phyloP scores from a whole-genome alignment of 2,888 invertebrate species.

The Epirrhoe tristata region DNA sequence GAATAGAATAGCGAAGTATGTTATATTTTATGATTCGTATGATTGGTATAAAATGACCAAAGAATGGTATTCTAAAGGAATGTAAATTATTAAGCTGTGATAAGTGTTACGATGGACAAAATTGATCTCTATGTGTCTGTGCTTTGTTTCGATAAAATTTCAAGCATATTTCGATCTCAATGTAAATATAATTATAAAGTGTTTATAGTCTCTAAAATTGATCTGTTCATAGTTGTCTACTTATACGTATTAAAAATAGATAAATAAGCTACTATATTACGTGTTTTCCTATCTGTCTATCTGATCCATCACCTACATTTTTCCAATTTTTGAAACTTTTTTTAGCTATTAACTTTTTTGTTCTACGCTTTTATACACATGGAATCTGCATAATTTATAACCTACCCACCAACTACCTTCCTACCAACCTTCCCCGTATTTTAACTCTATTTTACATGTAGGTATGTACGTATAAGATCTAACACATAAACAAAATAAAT shows the following conservation, averaged over 20 bases:
- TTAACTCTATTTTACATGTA: too few relatives aligned
- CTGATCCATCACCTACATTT: neutral
- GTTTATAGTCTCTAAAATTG: conserved; percentile 44
- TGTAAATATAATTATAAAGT: conserved; percentile 55
- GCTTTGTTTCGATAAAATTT: conserved; percentile 39
- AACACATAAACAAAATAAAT: too few relatives aligned
- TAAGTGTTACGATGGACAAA: conserved; percentile 62
- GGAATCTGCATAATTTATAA: too few relatives aligned
- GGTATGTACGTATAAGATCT: too few relatives aligned
- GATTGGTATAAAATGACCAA: conserved; percentile 64
- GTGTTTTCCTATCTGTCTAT: conserved; percentile 20
- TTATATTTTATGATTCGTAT: conserved; percentile 17
- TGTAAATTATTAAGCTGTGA: conserved; percentile 81
- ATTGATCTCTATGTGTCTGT: conserved; percentile 46
- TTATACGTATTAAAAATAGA: conserved; percentile 58
- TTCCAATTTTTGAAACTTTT: neutral
- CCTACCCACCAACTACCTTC: too few relatives aligned
- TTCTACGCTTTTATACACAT: too few relatives aligned
- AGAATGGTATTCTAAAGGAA: conserved; percentile 65
- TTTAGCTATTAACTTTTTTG: too few relatives aligned
- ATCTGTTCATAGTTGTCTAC: conserved; percentile 69
- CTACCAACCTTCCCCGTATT: too few relatives aligned
- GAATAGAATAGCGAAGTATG: conserved; percentile 2
- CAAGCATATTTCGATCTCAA: conserved; percentile 40
- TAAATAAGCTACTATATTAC: conserved; percentile 32